Base-by-base conservation (phyloP, 1,140 invertebrate species). In the Drosophila hydei region DNA sequence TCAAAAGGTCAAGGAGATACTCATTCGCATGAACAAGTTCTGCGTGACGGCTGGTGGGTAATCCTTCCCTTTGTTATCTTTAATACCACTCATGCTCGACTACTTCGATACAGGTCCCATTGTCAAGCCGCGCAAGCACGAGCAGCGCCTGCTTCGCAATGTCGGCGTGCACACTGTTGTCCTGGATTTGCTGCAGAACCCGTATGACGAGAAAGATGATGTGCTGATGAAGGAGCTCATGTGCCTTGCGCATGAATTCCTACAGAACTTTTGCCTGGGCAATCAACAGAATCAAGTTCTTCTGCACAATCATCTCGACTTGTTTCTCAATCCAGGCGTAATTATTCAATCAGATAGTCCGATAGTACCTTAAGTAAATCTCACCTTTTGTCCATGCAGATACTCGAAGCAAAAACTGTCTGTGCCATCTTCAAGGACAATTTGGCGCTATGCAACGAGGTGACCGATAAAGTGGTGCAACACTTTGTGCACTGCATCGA, bases 401-500 rank as follows among this genome's bases (percentile, higher is more conserved):
- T 97, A 27, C 93, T 97, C 59, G 98, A 99, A 92, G 98, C 98
- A 0, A 96, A 98, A 92, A 99, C 99, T 0, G 96, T 99, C 14
- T 97, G 98, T 80, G 95, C 97, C 36, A 99, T 99, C 75, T 99
- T 99, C 92, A 95, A 97, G 87, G 98, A 99, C 91, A 99, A 99
- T 92, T 95, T 96, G 1, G 94, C 95, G 0, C 93, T 99, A 16
- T 99, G 98, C 92, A 98, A 97, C 79, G 98, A 99, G 93, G 97
- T 99, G 4, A 98, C 95, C 83, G 97, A 99, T 74, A 96, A 97
- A 89, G 97, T 99, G 0, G 97, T 99, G 12, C 98, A 98, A 70
- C 98, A 99, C 92, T 99, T 99, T 93, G 98, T 99, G 0, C 97
- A 98, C 91, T 98, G 97, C 92, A 99, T 99, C 70, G 98, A 99